These are phyloP conservation scores for Sebastes diaconus DNA, from an alignment of 2,797 vertebrate species.

Conservation along the genomic window DNA sequence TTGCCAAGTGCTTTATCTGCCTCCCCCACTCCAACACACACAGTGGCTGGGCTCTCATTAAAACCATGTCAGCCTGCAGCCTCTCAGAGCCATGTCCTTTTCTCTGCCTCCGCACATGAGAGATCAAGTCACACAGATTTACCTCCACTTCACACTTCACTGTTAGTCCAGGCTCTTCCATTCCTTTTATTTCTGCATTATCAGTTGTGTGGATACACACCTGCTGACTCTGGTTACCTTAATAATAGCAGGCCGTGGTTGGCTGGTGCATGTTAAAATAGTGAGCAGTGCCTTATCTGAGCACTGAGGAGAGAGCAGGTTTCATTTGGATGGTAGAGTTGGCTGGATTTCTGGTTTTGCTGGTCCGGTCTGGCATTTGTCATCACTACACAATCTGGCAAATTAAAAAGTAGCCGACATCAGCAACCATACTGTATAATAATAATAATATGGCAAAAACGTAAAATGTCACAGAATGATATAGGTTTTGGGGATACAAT, in stretches of 20 bases:
- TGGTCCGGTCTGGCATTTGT: not conserved
- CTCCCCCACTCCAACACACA: conserved; percentile 21
- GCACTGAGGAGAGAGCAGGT: conserved; percentile 17
- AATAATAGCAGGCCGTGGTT: conserved; percentile 37
- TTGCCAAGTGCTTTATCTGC: conserved; percentile 47
- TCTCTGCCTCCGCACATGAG: conserved; percentile 29
- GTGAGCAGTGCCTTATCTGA: conserved; percentile 19
- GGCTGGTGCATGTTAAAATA: conserved; percentile 44
- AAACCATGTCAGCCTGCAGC: conserved; percentile 47
- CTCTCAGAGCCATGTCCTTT: conserved; percentile 15
- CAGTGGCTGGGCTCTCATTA: conserved; percentile 51
- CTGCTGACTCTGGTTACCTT: conserved; percentile 37
- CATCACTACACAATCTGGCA: too few species aligned
- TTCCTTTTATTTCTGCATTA: not conserved
- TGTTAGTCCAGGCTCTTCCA: not conserved
- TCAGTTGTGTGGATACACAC: conserved; percentile 47
- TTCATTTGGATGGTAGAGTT: conserved; percentile 46
- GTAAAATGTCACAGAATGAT: too few species aligned
- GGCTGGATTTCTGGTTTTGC: not conserved
- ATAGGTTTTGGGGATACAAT: too few species aligned
- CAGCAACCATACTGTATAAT: too few species aligned
- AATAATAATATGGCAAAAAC: too few species aligned
- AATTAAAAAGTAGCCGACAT: too few species aligned
- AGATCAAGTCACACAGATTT: conserved; percentile 23
- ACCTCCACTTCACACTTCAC: conserved; percentile 19